Evolutionary conservation across 2,888 invertebrate genomes (phyloP), one percentile per base, ranked within the genome.

Genomic region (Cephonodes hylas): DNA sequence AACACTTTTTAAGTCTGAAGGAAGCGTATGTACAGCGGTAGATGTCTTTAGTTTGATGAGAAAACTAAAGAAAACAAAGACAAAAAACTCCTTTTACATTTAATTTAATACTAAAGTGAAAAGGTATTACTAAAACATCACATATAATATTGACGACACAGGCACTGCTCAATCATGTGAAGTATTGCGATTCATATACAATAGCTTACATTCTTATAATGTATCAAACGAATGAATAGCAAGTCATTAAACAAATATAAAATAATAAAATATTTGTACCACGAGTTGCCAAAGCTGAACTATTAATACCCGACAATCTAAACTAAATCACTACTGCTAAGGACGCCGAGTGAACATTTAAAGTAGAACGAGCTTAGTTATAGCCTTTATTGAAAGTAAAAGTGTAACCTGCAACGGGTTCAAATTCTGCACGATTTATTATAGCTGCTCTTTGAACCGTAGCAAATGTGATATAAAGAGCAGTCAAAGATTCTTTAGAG

Each of bases 271-370:
- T 7, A 44, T 20, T 18, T 44, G 3, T 5, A 10, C 25, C 48
- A 48, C 48, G 27, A 15, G 18, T 10, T n/a, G 38, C 3, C 46
- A 25, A n/a, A 23, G 25, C 13, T 10, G 10, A 27, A 53, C 53
- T 27, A 53, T 53, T 53, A 53, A 53, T 53, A 53, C 27, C 15
- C 53, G 18, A 53, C 53, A 53, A 53, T 53, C 27, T 53, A 53
- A 31, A 48, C 25, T 25, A 8, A 53, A 53, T 53, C 15, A 18
- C 15, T 46, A 31, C 53, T 53, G 53, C 27, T 27, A 53, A 53
- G 53, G 53, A 53, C 53, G 53, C 31, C 53, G 27, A 53, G 53
- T 53, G 31, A 25, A 48, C 15, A 15, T 38, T 38, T n/a, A 25
- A 45, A 53, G 15, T 53, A 53, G 18, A 53, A 7, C 27, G 18